A percentile compares a stretch with the other conserved stretches of the same genome.
These are phyloP conservation scores for Trichechus manatus DNA, from an alignment of 2,113 vertebrate species.

Conservation along the genomic window DNA sequence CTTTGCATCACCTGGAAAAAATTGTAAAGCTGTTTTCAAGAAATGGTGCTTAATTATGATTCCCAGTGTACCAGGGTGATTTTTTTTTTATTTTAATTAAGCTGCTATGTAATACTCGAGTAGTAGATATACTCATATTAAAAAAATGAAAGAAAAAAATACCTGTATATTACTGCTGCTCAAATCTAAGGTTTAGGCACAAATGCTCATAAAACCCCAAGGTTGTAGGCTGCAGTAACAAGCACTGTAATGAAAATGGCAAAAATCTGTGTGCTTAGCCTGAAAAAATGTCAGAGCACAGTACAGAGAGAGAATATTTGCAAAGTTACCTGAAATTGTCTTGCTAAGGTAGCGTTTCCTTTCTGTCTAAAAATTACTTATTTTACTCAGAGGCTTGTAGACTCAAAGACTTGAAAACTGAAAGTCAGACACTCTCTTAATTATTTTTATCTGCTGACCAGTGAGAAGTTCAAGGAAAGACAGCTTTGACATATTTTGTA, in stretches of 20 bases:
- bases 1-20: not conserved
- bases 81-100: not conserved
- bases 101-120: not conserved
- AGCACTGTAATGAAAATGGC: not conserved
- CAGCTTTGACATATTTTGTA: not conserved
- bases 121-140: not conserved
- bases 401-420: not conserved
- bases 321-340: not conserved
- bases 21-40: not conserved
- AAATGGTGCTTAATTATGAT: conserved; percentile 22
- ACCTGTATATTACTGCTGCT: not conserved
- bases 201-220: conserved; percentile 52
- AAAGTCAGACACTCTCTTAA: not conserved
- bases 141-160: not conserved
- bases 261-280: not conserved
- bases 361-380: not conserved
- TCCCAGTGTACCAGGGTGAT: not conserved
- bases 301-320: not conserved
- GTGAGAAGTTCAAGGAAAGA: not conserved
- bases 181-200: not conserved
- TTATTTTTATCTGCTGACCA: not conserved
- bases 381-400: not conserved
- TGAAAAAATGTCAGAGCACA: not conserved
- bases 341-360: not conserved
- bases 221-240: not conserved